Conservation (phyloP, 2,888 invertebrate species). For the Habroteleia sp. region DNA sequence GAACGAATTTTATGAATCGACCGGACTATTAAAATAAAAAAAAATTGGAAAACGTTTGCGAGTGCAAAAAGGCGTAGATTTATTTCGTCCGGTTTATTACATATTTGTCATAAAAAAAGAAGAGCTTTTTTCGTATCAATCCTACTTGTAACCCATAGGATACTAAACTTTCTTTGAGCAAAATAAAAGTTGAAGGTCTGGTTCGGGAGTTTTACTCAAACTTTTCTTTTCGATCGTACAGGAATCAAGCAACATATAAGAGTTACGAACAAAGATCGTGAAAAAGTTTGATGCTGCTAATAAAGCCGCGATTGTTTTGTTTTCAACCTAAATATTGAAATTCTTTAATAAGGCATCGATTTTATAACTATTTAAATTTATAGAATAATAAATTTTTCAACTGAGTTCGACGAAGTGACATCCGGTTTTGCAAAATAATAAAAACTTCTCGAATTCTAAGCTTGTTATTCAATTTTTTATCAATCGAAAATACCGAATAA, state of each 20-base stretch:
- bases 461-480: conserved; percentile 23
- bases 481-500: conserved; percentile 36
- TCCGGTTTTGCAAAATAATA: conserved; percentile 11
- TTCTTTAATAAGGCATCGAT: conserved; percentile 41
- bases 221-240: conserved; percentile 57
- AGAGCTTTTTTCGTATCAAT: conserved; percentile 30
- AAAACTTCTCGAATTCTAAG: conserved; percentile 20
- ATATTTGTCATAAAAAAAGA: conserved; percentile 45
- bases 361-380: conserved; percentile 54
- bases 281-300: conserved; percentile 48
- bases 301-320: conserved; percentile 47
- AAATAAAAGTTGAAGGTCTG: conserved; percentile 50
- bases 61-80: conserved; percentile 6
- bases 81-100: conserved; percentile 35
- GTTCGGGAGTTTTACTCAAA: conserved; percentile 42
- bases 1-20: not conserved
- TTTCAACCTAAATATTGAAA: conserved; percentile 44
- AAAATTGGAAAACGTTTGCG: not conserved
- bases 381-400: conserved; percentile 33
- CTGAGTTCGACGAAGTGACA: not conserved
- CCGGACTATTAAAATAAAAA: conserved; percentile 6
- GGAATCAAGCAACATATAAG: conserved; percentile 56
- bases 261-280: conserved; percentile 53
- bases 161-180: conserved; percentile 39
- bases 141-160: conserved; percentile 36